A percentile compares a stretch with the other conserved stretches of the same genome.
phyloP scores from a whole-genome alignment of 2,888 invertebrate genomes.

The Fragum whitleyi region DNA sequence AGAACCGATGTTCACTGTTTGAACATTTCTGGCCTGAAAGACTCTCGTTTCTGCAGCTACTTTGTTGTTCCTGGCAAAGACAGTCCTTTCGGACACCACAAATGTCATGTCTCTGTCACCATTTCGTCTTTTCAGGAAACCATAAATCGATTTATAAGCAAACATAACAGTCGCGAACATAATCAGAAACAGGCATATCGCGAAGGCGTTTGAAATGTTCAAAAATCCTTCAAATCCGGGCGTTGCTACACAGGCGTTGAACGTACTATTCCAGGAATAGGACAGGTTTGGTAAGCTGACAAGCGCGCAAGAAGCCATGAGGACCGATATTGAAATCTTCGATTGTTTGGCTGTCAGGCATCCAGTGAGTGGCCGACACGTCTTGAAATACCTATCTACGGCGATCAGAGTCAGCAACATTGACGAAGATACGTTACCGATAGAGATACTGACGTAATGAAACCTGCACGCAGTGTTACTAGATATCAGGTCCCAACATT shows the following conservation, averaged over 20 bases:
- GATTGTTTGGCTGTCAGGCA: background rate
- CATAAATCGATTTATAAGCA: background rate
- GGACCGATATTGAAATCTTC: background rate
- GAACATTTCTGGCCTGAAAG: no score
- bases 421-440: background rate
- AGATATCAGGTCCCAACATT: constrained; percentile 6
- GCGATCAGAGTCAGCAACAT: constrained; percentile 1
- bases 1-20: no score
- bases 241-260: background rate
- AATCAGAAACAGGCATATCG: background rate
- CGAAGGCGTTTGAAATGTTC: background rate
- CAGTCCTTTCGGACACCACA: background rate
- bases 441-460: background rate
- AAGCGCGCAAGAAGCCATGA: background rate
- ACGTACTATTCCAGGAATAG: background rate
- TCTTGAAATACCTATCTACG: background rate
- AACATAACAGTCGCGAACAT: background rate
- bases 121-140: background rate
- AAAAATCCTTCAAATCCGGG: background rate
- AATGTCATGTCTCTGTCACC: background rate
- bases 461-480: background rate
- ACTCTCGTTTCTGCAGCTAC: background rate
- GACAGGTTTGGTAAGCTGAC: background rate
- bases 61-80: background rate
- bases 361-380: background rate